A percentile compares a stretch with the other conserved stretches of the same genome.
These are phyloP conservation scores for Micromys minutus DNA, from an alignment of 2,113 vertebrate species.

Conservation along the genomic window DNA sequence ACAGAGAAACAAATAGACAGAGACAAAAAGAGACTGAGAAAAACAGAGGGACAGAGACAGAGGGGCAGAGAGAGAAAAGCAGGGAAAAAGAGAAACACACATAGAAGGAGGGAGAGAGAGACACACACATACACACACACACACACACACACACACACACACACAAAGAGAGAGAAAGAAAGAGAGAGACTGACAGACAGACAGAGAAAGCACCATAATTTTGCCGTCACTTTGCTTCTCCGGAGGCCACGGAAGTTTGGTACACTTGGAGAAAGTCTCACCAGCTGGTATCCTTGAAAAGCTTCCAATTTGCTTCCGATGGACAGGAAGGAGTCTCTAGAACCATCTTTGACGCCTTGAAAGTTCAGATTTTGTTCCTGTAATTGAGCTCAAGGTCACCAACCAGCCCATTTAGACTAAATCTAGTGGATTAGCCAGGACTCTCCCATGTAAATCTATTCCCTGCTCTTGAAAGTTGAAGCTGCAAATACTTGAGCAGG, in stretches of 20 bases:
- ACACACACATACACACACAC: too few relatives aligned
- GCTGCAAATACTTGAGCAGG: not conserved
- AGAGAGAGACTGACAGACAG: not conserved
- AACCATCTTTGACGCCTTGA: not conserved
- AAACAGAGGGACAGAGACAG: not conserved
- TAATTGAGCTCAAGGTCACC: not conserved
- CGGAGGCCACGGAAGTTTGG: fast-evolving
- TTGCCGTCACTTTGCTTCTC: not conserved
- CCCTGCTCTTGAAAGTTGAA: not conserved
- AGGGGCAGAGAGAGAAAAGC: not conserved
- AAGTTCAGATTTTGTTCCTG: not conserved
- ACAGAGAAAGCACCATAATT: not conserved
- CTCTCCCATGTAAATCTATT: not conserved
- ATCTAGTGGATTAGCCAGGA: not conserved
- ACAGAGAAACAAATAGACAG: too few relatives aligned
- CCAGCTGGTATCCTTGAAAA: not conserved
- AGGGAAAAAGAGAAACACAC: not conserved
- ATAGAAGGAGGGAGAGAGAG: not conserved
- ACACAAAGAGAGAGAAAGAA: not conserved
- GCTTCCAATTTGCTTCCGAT: not conserved
- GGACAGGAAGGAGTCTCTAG: not conserved
- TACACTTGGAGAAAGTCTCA: not conserved
- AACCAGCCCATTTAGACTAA: not conserved
- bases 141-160: too few relatives aligned
- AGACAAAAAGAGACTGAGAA: not conserved